Evolutionary conservation across 2,888 invertebrate genomes (phyloP), one percentile per base, ranked within the genome.

Genomic region (Aleiodes testaceus): DNA sequence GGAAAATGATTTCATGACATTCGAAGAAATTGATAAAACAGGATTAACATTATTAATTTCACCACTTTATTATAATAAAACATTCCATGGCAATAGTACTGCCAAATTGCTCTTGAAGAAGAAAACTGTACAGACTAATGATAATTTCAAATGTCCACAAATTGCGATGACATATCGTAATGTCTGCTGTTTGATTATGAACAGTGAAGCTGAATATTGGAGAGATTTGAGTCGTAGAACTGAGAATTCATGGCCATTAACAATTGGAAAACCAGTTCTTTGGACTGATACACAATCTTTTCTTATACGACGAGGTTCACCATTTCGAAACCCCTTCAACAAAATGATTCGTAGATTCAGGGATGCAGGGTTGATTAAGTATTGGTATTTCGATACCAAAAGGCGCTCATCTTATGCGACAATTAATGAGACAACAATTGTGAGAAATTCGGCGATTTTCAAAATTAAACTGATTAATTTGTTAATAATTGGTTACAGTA

Each of bases 21-120:
- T 75, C 50, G 49, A 68, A 2, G 75, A 77, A 52, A 67, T 79
- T 3, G 76, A 76, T 30, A 12, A 68, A 0, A 72, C 75, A 7
- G 69, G 67, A 1, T 53, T 79, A 11, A 65, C 36, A 9, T 75
- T 75, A 1, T 3, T 76, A 5, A 50, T 76, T 0, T 53, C 55
- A 2, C 9, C 6, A 6, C 7, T 50, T 3, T 11, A 66, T 3
- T 72, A 69, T 14, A 44, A 69, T 44, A 64, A 67, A 22, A 73
- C 72, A 1, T 76, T 77, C 47, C 9, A 14, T 2, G 7, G 36
- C 16, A 64, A 30, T 14, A 59, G 14, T n/a, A 9, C 16, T 16
- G 70, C 36, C 1, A 9, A 67, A 0, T 14, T 76, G 9, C 7
- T 30, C 1, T 50, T 77, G 2, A 65, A 65, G n/a, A 49, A 63